Base-by-base conservation (phyloP, 2,888 invertebrate species). In the Eristalis intricaria region DNA sequence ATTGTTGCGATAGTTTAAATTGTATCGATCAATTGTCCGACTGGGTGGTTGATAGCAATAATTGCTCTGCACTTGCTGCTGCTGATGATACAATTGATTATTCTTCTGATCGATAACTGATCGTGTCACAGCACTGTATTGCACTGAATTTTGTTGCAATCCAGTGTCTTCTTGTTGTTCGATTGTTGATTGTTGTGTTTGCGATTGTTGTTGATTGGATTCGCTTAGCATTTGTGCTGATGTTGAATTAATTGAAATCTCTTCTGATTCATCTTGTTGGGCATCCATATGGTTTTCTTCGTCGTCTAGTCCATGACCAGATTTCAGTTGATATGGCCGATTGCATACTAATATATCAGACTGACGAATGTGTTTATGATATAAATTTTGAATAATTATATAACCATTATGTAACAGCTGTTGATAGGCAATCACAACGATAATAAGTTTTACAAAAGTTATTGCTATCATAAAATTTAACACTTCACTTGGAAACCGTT, bases 381-480 rank as follows among this genome's bases (percentile, higher is more conserved):
- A 87, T n/a, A 87, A 60, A 79, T 78, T 87, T 79, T 75, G 70
- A 58, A 87, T 68, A 40, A 83, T 83, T 79, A 71, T 71, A 75
- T 83, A 83, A 56, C 83, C 86, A 75, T 83, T 79, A 22, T 79
- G 61, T 26, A 87, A 50, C 11, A 87, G 66, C 35, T 79, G 78
- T 75, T 87, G 83, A 58, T 83, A 83, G n/a, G 86, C 83, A 58
- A 87, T 65, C 26, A 79, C 74, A 83, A 83, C 56, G 75, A 87
- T 65, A 43, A 83, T 32, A 64, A 87, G 64, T 71, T 79, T 87
- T 78, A 79, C 70, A 56, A 87, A 83, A 23, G 78, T 75, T 78
- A 83, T 75, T 83, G 86, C 63, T 83, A 87, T 40, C 86, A 87
- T 83, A 87, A 83, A 87, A 83, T 19, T 75, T 79, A 83, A 11